Conservation (phyloP, 2,797 vertebrate genomes). For the Syngnathus acus region DNA sequence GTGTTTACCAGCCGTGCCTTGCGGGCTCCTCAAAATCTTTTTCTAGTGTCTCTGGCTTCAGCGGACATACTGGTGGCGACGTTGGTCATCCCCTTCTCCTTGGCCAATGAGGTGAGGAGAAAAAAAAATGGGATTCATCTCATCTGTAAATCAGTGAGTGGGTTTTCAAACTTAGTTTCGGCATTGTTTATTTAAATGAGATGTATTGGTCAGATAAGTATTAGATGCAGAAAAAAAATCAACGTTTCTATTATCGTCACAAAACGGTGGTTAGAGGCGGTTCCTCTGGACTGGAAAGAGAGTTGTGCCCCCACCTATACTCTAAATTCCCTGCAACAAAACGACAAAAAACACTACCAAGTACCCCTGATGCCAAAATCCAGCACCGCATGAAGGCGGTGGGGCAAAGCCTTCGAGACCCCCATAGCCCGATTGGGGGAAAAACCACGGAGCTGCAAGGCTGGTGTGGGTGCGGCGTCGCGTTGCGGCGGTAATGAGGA, state of each 20-base stretch:
- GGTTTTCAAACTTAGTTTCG: not conserved
- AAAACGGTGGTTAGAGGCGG: not conserved
- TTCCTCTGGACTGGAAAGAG: too few species aligned
- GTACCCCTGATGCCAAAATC: too few species aligned
- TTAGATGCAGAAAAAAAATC: not conserved
- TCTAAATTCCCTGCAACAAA: too few species aligned
- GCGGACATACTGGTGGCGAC: slow-evolving; percentile 83
- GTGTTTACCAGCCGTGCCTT: slow-evolving; percentile 80
- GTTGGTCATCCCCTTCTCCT: slow-evolving; percentile 80
- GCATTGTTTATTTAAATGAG: not conserved
- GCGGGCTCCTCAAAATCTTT: slow-evolving; percentile 79
- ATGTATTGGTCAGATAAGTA: not conserved
- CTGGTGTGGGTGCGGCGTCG: too few species aligned
- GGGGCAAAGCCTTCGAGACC: too few species aligned
- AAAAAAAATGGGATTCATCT: not conserved
- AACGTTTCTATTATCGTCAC: too few species aligned
- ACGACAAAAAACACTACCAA: too few species aligned
- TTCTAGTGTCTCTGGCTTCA: slow-evolving; percentile 79
- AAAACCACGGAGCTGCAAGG: too few species aligned
- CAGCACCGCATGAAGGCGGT: too few species aligned
- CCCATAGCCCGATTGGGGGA: too few species aligned
- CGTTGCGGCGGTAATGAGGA: too few species aligned
- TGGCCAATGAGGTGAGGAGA: slow-evolving; percentile 75
- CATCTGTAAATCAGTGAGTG: not conserved
- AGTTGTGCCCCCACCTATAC: too few species aligned